A percentile compares a stretch with the other conserved stretches of the same genome.
Conservation (phyloP, 1,140 invertebrate species). For the Pseudomyrmex concolor region DNA sequence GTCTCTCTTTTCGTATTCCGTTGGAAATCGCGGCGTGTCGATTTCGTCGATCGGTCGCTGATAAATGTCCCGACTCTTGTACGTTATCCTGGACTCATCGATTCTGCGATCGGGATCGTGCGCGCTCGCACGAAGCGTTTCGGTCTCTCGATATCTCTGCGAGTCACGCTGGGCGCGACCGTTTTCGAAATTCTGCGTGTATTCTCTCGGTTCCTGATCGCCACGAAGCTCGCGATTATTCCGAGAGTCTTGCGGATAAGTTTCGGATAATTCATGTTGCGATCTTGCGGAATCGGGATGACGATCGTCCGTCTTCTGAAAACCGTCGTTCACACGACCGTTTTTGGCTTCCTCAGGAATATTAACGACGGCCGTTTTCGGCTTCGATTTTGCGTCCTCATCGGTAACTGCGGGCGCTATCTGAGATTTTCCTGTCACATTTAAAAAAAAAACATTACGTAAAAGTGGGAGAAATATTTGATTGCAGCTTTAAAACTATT, state of each 20-base stretch:
- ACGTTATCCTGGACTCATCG: slow-evolving; percentile 65
- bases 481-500: too few species aligned
- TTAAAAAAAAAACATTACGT: neutral
- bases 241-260: neutral
- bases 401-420: slow-evolving; percentile 49
- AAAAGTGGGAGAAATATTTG: too few species aligned
- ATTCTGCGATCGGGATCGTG: slow-evolving; percentile 44
- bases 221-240: slow-evolving; percentile 52
- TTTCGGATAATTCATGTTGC: neutral
- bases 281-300: slow-evolving; percentile 5
- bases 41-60: slow-evolving; percentile 81
- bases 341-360: slow-evolving; percentile 60
- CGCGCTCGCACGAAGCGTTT: slow-evolving; percentile 28
- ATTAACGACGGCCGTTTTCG: neutral
- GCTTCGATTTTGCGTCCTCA: slow-evolving; percentile 53
- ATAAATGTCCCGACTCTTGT: slow-evolving; percentile 77
- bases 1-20: slow-evolving; percentile 61
- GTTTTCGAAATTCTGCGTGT: slow-evolving; percentile 77
- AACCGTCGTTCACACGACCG: slow-evolving; percentile 67
- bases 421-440: slow-evolving; percentile 25
- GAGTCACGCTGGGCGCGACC: slow-evolving; percentile 65
- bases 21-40: slow-evolving; percentile 82
- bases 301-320: slow-evolving; percentile 66
- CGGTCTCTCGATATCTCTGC: slow-evolving; percentile 66
- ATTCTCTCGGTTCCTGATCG: slow-evolving; percentile 75